Evolutionary conservation across 2,113 vertebrate species (phyloP).

Genomic region (Lagopus muta): DNA sequence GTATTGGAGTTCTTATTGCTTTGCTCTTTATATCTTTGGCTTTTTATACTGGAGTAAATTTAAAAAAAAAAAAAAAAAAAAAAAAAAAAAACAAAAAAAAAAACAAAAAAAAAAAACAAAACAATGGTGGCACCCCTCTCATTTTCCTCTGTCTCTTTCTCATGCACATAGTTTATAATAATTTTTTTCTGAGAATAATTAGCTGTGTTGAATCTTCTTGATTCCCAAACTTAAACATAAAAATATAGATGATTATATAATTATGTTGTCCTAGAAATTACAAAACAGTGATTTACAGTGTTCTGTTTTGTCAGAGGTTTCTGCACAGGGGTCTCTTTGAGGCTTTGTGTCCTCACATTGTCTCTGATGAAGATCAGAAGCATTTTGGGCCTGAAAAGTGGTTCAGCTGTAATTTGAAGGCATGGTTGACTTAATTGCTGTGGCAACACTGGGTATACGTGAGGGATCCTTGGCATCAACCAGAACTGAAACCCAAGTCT

Average conservation of each 20-base stretch:
- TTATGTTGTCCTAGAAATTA: background rate
- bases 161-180: rapidly evolving
- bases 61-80: background rate
- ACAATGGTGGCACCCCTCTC: background rate
- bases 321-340: background rate
- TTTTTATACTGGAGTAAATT: background rate
- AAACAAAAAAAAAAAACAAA: background rate
- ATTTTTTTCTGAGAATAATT: background rate
- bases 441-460: background rate
- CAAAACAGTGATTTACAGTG: background rate
- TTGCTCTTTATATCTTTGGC: background rate
- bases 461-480: background rate
- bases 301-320: background rate
- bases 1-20: background rate
- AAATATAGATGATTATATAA: background rate
- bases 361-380: background rate
- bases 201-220: background rate
- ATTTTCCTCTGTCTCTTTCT: background rate
- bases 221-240: background rate
- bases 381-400: background rate
- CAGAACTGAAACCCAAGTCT: background rate
- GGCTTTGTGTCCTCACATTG: background rate
- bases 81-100: background rate
- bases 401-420: background rate
- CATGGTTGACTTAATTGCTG: background rate